Percentiles rank a stretch among this genome's conserved stretches.
Evolutionary conservation across 2,797 vertebrate species (phyloP).

Genomic region (Pantherophis vulpinus): DNA sequence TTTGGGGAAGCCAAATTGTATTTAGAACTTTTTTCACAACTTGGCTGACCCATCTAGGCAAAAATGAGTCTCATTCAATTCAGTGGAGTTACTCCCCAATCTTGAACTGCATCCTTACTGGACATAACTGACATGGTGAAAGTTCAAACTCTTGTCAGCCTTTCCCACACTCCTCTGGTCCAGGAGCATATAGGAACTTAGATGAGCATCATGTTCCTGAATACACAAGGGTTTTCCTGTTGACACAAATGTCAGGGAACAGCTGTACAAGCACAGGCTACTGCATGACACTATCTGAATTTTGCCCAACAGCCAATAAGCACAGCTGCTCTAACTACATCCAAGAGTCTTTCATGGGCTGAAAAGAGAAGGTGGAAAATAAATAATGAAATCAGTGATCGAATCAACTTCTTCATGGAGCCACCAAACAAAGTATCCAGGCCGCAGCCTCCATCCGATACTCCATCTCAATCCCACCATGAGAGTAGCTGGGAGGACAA

Average conservation of each 20-base stretch:
- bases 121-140: background rate
- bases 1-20: slow-evolving; percentile 4
- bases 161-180: background rate
- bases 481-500: background rate
- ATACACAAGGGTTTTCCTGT: background rate
- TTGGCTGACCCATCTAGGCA: background rate
- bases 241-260: background rate
- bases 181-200: background rate
- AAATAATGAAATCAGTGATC: background rate
- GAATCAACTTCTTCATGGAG: background rate
- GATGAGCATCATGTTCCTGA: background rate
- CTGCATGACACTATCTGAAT: background rate
- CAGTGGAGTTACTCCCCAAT: background rate
- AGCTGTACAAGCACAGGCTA: background rate
- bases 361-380: background rate
- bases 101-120: background rate
- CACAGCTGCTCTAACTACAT: background rate
- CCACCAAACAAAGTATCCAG: background rate
- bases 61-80: background rate
- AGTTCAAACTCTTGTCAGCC: slow-evolving; percentile 1
- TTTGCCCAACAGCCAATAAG: background rate
- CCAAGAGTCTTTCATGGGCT: background rate
- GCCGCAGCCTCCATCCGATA: background rate
- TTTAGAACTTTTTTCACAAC: background rate
- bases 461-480: background rate